Evolutionary conservation across 2,113 vertebrate genomes (phyloP).

Genomic region (Pelecanoides urinatrix): DNA sequence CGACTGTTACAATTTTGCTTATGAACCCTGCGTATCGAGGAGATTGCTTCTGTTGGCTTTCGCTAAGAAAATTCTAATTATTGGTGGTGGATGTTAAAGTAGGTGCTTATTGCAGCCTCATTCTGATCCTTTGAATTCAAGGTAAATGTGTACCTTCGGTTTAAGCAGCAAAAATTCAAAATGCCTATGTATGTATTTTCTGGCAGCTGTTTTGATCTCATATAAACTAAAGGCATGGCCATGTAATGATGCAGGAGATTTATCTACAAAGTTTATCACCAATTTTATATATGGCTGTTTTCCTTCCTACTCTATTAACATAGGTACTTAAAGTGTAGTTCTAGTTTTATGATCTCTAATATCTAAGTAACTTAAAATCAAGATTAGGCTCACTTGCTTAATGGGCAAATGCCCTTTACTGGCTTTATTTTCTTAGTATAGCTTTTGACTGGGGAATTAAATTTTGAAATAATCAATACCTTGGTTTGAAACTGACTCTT

Average conservation of each 20-base stretch:
- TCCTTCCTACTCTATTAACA: background rate
- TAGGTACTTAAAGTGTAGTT: background rate
- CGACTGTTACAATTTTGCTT: background rate
- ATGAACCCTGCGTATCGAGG: background rate
- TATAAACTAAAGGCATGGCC: background rate
- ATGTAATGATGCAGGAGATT: background rate
- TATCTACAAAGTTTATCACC: background rate
- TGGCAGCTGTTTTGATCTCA: background rate
- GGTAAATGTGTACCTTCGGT: background rate
- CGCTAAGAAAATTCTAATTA: background rate
- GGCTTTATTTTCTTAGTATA: background rate
- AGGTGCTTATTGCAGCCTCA: background rate
- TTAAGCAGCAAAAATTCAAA: background rate
- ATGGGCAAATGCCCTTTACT: background rate
- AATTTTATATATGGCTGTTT: background rate
- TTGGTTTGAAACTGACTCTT: background rate
- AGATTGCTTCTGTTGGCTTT: background rate
- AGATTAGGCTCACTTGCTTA: background rate
- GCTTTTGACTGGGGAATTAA: background rate
- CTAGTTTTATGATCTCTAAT: slow-evolving; percentile 7
- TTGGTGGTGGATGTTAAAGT: background rate
- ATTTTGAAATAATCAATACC: background rate
- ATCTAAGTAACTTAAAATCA: slow-evolving; percentile 11
- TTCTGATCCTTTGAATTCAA: background rate
- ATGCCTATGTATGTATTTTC: background rate